phyloP scores from a whole-genome alignment of 92 coral and sea anemone species.

The Epizoanthus ramosus region DNA sequence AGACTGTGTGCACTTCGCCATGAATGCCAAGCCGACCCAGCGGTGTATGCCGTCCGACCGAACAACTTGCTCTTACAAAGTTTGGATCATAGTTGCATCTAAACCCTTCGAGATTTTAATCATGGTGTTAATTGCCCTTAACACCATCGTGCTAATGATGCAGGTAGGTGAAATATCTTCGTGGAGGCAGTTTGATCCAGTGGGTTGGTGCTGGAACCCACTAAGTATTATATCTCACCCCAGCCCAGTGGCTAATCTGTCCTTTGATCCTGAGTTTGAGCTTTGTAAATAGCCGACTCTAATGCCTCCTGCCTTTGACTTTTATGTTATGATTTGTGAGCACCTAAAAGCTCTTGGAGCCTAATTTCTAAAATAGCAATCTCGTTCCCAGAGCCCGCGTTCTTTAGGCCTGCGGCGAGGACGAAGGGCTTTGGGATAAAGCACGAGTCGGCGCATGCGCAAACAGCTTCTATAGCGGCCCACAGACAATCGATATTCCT shows the following conservation, averaged over 20 bases:
- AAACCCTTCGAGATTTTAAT: constrained; percentile 91
- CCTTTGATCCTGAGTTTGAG: too few relatives aligned
- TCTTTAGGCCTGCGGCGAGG: too few relatives aligned
- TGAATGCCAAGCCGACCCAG: constrained; percentile 89
- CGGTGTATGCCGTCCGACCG: constrained; percentile 89
- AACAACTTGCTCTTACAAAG: constrained; percentile 76
- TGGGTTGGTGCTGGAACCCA: background rate
- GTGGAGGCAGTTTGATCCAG: background rate
- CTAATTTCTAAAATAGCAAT: too few relatives aligned
- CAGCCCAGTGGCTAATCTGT: background rate
- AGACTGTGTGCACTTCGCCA: constrained; percentile 92
- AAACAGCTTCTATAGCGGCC: too few relatives aligned
- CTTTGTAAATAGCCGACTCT: too few relatives aligned
- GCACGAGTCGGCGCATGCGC: too few relatives aligned
- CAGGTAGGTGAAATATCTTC: constrained; percentile 56
- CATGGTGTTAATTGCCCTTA: constrained; percentile 85
- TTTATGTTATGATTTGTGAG: too few relatives aligned
- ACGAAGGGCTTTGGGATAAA: too few relatives aligned
- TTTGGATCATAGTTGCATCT: constrained; percentile 85
- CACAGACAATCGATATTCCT: too few relatives aligned
- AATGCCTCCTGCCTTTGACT: too few relatives aligned
- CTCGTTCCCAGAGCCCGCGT: too few relatives aligned
- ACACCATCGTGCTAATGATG: constrained; percentile 91
- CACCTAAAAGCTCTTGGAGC: too few relatives aligned
- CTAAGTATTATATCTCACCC: background rate